Base-by-base conservation (phyloP, 2,888 invertebrate genomes). In the Drosophila lacicola region DNA sequence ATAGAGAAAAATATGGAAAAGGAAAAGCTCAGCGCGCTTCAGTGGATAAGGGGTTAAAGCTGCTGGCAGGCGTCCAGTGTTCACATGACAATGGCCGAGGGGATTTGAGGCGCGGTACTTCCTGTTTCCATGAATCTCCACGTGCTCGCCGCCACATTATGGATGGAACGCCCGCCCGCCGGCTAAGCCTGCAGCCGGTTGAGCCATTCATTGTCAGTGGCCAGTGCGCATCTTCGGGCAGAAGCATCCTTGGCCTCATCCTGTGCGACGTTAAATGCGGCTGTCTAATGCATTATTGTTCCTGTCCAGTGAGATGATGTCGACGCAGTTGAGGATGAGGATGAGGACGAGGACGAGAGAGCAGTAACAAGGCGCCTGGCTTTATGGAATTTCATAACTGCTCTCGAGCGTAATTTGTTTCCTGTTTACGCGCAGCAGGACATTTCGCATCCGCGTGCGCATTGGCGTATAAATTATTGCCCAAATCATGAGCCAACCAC, bases 341-440 rank as follows among this genome's bases (percentile, higher is more conserved):
- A 21, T 9, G 39, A 55, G 41, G 17, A 21, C 17, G 21, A 29
- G 33, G 10, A 50, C 21, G 29, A 13, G 21, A 1, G 42, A 34
- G 21, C 55, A 3, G 50, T 13, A 53, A 44, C 54, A 67, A 71
- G 72, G 61, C 62, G 69, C 51, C 47, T 49, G 72, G 58, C 79
- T 83, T 75, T 86, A 84, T 86, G 88, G 85, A 85, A 81, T 82
- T 85, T 82, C 81, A 85, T 88, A 85, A 82, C 82, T 82, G 86
- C 88, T 86, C 85, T 85, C 82, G 80, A 82, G 82, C 82, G 84
- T 88, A 91, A 91, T 91, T 91, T 91, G 91, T 90, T 90, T 91
- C 90, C 90, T 90, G 86, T 89, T 90, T 89, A 81, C 86, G 86
- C 86, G 77, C 86, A 88, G 86, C 86, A 88, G 86, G 86, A 86